phyloP scores from a whole-genome alignment of 2,113 vertebrate genomes.

The Mohoua ochrocephala region DNA sequence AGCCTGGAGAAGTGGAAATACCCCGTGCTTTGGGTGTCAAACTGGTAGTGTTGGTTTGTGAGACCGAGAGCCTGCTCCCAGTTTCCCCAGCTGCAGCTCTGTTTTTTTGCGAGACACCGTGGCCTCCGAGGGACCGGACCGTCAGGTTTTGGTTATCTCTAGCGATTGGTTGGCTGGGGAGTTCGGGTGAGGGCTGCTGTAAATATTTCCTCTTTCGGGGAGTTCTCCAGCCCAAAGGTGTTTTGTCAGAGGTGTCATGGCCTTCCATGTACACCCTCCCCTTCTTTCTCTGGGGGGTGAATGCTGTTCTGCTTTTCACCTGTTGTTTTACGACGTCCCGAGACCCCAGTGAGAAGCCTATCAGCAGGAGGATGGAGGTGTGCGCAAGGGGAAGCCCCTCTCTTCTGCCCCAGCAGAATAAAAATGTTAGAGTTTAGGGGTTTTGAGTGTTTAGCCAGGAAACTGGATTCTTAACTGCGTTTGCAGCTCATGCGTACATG shows the following conservation, averaged over 20 bases:
- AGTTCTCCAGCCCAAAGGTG: not conserved
- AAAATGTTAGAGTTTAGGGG: not conserved
- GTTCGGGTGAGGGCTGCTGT: not conserved
- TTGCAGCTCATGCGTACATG: not conserved
- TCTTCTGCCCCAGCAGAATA: not conserved
- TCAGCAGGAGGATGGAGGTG: not conserved
- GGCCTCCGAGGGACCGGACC: not conserved
- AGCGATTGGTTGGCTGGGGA: not conserved
- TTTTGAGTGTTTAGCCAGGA: not conserved
- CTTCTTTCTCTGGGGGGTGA: not conserved
- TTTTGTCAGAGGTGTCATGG: not conserved
- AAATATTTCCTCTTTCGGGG: not conserved
- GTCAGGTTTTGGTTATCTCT: not conserved
- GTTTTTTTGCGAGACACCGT: not conserved
- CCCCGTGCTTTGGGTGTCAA: not conserved
- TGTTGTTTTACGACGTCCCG: fast-evolving
- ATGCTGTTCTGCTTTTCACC: not conserved
- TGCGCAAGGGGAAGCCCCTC: not conserved
- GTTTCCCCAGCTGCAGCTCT: not conserved
- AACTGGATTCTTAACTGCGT: not conserved
- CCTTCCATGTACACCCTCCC: not conserved
- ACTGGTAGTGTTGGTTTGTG: not conserved
- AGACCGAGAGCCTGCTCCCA: not conserved
- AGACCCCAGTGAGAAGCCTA: fast-evolving
- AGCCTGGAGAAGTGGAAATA: not conserved